Percentiles rank a stretch among this genome's conserved stretches.
These are phyloP conservation scores for Xyrichtys novacula DNA, from an alignment of 2,797 vertebrate genomes.

Conservation along the genomic window DNA sequence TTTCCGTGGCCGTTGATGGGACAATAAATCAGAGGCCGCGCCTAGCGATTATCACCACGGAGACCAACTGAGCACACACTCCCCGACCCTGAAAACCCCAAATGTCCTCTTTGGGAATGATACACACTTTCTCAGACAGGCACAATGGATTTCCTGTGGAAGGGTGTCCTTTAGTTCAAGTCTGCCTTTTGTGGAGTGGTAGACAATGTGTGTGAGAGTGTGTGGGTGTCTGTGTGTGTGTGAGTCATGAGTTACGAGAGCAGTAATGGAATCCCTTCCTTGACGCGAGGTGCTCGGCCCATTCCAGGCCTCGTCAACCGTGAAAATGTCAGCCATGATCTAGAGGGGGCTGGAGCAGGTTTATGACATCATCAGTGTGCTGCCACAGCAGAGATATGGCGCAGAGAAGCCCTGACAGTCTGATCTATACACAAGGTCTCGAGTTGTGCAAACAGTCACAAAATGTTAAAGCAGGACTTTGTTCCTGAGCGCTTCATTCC, in stretches of 20 bases:
- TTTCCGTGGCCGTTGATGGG: slow-evolving; percentile 74
- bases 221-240: slow-evolving; percentile 18
- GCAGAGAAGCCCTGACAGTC: slow-evolving; percentile 25
- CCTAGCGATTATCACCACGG: slow-evolving; percentile 80
- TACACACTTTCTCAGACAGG: slow-evolving; percentile 49
- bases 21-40: slow-evolving; percentile 83
- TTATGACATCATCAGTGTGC: slow-evolving; percentile 86
- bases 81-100: slow-evolving; percentile 68
- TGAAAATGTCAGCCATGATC: slow-evolving; percentile 83
- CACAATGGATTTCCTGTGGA: slow-evolving; percentile 42
- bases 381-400: slow-evolving; percentile 77
- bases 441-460: slow-evolving; percentile 65
- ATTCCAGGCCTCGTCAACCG: slow-evolving; percentile 75
- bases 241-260: slow-evolving; percentile 70
- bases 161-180: slow-evolving; percentile 47
- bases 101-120: slow-evolving; percentile 65
- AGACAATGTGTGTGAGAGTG: slow-evolving; percentile 20
- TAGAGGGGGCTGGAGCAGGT: slow-evolving; percentile 73
- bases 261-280: slow-evolving; percentile 75
- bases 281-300: slow-evolving; percentile 65
- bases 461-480: slow-evolving; percentile 35
- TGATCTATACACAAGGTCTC: slow-evolving; percentile 66
- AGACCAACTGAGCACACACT: slow-evolving; percentile 69
- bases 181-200: slow-evolving; percentile 37
- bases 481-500: slow-evolving; percentile 50